Percentiles rank a stretch among this genome's conserved stretches.
Conservation (phyloP, 1,140 invertebrate species). For the Brachionus plicatilis region DNA sequence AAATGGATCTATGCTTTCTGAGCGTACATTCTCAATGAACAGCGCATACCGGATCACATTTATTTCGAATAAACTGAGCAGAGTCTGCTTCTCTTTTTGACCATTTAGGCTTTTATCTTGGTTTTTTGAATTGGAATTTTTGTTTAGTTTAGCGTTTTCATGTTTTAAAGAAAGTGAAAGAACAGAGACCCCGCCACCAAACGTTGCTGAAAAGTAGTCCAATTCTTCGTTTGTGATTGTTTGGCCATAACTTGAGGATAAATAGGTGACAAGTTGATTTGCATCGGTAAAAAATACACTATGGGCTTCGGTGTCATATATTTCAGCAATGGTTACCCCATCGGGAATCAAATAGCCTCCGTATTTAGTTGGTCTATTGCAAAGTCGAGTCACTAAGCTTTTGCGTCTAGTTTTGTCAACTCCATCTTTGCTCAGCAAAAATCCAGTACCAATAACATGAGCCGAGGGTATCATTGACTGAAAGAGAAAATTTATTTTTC, state of each 20-base stretch:
- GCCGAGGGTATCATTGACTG: constrained; percentile 34
- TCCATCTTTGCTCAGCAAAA: constrained; percentile 27
- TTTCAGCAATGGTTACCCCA: constrained; percentile 29
- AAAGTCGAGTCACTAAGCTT: constrained; percentile 26
- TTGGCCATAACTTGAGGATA: constrained; percentile 21
- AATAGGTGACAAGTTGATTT: constrained; percentile 16
- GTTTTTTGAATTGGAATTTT: not conserved
- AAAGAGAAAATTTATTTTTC: not conserved
- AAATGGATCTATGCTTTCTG: constrained; percentile 27
- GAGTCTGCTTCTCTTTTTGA: constrained; percentile 15
- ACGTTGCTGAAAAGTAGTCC: constrained; percentile 24
- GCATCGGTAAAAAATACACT: constrained; percentile 33
- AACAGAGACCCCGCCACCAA: not conserved
- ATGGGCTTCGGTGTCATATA: constrained; percentile 39
- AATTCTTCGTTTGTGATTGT: constrained; percentile 34
- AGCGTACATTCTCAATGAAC: constrained; percentile 17
- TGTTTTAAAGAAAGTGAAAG: not conserved
- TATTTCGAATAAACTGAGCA: constrained; percentile 16
- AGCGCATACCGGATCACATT: constrained; percentile 35
- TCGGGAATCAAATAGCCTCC: constrained; percentile 19
- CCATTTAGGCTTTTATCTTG: not conserved
- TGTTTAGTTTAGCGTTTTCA: constrained; percentile 4
- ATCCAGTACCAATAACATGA: constrained; percentile 30
- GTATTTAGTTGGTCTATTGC: constrained; percentile 30
- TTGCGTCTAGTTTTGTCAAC: constrained; percentile 24